phyloP scores from a whole-genome alignment of 2,113 vertebrate genomes.

The Antechinus stuartii region DNA sequence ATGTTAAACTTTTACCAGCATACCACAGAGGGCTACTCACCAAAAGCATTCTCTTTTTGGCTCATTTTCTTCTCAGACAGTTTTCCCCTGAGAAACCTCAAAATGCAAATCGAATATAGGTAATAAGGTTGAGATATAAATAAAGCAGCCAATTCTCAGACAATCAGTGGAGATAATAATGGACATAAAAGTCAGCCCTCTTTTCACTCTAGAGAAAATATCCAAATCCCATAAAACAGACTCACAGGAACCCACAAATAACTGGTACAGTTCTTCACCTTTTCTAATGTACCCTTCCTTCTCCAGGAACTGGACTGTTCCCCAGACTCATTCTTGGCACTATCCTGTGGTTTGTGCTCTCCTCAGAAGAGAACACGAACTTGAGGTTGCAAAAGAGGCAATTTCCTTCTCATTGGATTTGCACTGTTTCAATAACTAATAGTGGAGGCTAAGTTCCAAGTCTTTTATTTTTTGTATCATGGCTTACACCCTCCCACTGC shows the following conservation, averaged over 20 bases:
- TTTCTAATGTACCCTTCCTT: not conserved
- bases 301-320: not conserved
- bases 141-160: not conserved
- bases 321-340: not conserved
- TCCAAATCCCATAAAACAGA: not conserved
- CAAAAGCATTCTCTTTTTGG: not conserved
- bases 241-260: not conserved
- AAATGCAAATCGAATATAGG: not conserved
- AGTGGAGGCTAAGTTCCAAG: not conserved
- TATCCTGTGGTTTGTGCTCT: not conserved
- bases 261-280: not conserved
- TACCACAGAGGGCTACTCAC: not conserved
- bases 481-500: not conserved
- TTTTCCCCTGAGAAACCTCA: not conserved
- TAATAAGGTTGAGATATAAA: not conserved
- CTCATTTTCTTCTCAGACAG: not conserved
- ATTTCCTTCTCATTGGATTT: not conserved
- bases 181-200: not conserved
- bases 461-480: not conserved
- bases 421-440: not conserved
- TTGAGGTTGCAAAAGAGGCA: not conserved
- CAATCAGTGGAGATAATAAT: not conserved
- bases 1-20: not conserved
- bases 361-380: not conserved
- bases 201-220: not conserved